Base-by-base conservation (phyloP, 2,113 vertebrate genomes). In the Trinectes maculatus region DNA sequence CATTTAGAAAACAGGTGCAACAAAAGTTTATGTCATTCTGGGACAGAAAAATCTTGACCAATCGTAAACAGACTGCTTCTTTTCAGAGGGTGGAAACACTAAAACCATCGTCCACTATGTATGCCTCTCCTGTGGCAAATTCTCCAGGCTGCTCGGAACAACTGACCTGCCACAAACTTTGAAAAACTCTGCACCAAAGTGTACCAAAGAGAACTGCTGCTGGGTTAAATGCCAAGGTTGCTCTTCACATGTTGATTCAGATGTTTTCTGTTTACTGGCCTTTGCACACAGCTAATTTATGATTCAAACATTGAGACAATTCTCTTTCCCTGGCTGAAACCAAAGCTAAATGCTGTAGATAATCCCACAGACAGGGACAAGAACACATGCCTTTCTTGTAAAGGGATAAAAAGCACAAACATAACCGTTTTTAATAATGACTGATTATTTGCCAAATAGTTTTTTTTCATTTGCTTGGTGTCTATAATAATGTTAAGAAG, bases 1-100 rank as follows among this genome's bases (percentile, higher is more conserved):
- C 12, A 69, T 51, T 34, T 15, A 39, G 21, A 37, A 44, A 3
- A 15, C n/a, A 26, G 74, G 46, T 58, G 39, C 21, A 34, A 28
- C 53, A 42, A 31, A 40, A 21, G 0, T 28, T 52, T 37, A 67
- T 8, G 42, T 81, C 47, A 57, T 52, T 3, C 5, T 5, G 29
- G 5, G 18, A 10, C 39, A 16, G 42, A 7, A 67, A 56, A 42
- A 46, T 11, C n/a, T 40, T 43, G 8, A 18, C 4, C 16, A 19
- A 9, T 9, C 16, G 3, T 34, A 16, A 40, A 59, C 28, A 47
- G 19, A 15, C 31, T 59, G 24, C 4, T 40, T 59, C 25, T 64
- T 52, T 28, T 53, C n/a, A 54, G 19, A 28, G 39, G 0, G 13
- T 16, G 24, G 42, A 18, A 36, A 25, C 2, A 33, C 43, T 48